Percentiles rank a stretch among this genome's conserved stretches.
Conservation (phyloP, 1,140 invertebrate genomes). For the Drosophila biarmipes region DNA sequence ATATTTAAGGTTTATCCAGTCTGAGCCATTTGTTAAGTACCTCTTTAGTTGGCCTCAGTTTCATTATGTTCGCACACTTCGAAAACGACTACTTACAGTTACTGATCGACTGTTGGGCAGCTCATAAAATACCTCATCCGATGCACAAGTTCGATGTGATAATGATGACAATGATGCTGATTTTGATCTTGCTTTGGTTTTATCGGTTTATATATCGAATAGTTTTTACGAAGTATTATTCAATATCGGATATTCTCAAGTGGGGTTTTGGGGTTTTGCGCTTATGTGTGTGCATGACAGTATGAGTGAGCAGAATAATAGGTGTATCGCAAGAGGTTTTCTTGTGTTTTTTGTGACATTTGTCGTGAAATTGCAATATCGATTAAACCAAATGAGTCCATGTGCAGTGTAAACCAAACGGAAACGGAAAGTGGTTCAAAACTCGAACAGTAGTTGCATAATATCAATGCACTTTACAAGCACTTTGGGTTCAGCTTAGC, state of each 20-base stretch:
- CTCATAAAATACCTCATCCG: conserved; percentile 32
- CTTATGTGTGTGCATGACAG: conserved; percentile 1
- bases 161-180: conserved; percentile 38
- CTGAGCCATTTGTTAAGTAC: conserved; percentile 28
- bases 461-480: not conserved
- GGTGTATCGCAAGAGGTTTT: not conserved
- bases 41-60: conserved; percentile 19
- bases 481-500: not conserved
- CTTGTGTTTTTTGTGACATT: conserved; percentile 5
- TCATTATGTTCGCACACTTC: conserved; percentile 6
- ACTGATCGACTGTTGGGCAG: conserved; percentile 15
- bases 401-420: conserved; percentile 33
- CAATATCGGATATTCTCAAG: conserved; percentile 13
- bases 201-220: conserved; percentile 15
- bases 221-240: conserved; percentile 27
- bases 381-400: conserved; percentile 27
- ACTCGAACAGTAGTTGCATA: conserved; percentile 13
- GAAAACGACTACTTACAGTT: conserved; percentile 50
- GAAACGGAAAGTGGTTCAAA: conserved; percentile 12
- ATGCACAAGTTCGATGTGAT: conserved; percentile 8
- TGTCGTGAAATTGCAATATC: conserved; percentile 21
- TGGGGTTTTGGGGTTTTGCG: conserved; percentile 2
- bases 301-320: not conserved
- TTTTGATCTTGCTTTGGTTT: conserved; percentile 17
- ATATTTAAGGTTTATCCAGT: conserved; percentile 20